Evolutionary conservation across 2,888 invertebrate genomes (phyloP).

Genomic region (Thera britannica): DNA sequence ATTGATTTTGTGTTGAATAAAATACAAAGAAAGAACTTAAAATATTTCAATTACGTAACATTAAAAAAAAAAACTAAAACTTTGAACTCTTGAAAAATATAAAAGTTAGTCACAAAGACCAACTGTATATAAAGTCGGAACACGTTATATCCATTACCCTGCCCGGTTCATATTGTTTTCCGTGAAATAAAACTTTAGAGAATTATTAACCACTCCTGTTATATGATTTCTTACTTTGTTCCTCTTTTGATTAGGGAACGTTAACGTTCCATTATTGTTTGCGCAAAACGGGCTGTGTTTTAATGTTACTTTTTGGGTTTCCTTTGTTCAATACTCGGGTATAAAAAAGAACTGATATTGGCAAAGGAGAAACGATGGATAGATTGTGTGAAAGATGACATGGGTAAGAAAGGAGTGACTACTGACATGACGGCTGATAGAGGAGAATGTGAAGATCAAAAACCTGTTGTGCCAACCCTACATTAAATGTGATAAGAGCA

Average conservation of each 20-base stretch:
- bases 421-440: too few relatives aligned
- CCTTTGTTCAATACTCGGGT: not conserved
- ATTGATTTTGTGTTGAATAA: too few relatives aligned
- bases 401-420: too few relatives aligned
- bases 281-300: constrained; percentile 18
- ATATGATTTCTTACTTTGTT: constrained; percentile 35
- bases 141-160: constrained; percentile 35
- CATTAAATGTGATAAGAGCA: too few relatives aligned
- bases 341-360: too few relatives aligned
- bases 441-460: too few relatives aligned
- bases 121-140: constrained; percentile 13
- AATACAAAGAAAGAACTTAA: too few relatives aligned
- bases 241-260: constrained; percentile 32
- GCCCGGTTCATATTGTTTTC: constrained; percentile 31
- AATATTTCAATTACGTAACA: not conserved
- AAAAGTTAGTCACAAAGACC: constrained; percentile 20
- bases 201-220: constrained; percentile 30
- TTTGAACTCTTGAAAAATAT: constrained; percentile 5
- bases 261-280: constrained; percentile 32
- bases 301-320: constrained; percentile 2
- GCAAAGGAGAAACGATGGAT: too few relatives aligned
- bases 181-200: constrained; percentile 33
- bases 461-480: too few relatives aligned
- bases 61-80: constrained; percentile 3
- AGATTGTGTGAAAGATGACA: too few relatives aligned